phyloP scores from a whole-genome alignment of 2,113 vertebrate genomes.

The Scortum barcoo region DNA sequence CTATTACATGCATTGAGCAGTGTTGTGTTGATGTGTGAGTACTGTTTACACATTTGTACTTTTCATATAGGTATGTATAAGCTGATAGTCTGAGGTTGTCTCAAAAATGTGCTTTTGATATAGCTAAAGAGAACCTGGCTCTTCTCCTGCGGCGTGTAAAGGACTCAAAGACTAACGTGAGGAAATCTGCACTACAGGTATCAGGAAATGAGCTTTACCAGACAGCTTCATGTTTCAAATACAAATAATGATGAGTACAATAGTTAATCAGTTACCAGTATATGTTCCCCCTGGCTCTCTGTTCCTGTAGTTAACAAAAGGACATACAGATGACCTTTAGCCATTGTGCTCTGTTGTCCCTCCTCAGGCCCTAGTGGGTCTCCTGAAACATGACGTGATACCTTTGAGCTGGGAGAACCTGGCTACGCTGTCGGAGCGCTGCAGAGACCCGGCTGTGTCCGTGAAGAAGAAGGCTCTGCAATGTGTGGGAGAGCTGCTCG shows the following conservation, averaged over 20 bases:
- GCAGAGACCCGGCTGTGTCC: conserved; percentile 91
- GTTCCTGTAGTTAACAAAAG: not conserved
- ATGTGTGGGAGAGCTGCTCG: conserved; percentile 90
- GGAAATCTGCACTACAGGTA: conserved; percentile 96
- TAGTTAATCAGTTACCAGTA: not conserved
- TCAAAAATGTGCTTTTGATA: conserved; percentile 8
- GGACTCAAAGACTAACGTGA: conserved; percentile 90
- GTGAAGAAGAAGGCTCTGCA: conserved; percentile 94
- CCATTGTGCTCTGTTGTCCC: not conserved
- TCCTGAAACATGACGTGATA: conserved; percentile 88
- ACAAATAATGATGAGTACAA: fast-evolving
- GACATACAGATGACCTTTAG: not conserved
- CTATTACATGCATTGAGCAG: not conserved
- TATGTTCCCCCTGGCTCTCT: not conserved
- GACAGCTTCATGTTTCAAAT: not conserved
- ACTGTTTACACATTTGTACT: not conserved
- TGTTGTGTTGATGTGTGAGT: not conserved
- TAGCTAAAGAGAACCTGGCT: conserved; percentile 86
- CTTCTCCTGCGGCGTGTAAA: conserved; percentile 85
- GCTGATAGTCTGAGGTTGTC: not conserved
- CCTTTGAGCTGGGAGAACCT: conserved; percentile 84
- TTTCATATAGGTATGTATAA: not conserved
- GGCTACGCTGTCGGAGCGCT: conserved; percentile 87
- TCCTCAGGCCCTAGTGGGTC: conserved; percentile 87
- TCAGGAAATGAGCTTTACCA: not conserved